Conservation (phyloP, 2,113 vertebrate genomes). For the Vimba vimba region DNA sequence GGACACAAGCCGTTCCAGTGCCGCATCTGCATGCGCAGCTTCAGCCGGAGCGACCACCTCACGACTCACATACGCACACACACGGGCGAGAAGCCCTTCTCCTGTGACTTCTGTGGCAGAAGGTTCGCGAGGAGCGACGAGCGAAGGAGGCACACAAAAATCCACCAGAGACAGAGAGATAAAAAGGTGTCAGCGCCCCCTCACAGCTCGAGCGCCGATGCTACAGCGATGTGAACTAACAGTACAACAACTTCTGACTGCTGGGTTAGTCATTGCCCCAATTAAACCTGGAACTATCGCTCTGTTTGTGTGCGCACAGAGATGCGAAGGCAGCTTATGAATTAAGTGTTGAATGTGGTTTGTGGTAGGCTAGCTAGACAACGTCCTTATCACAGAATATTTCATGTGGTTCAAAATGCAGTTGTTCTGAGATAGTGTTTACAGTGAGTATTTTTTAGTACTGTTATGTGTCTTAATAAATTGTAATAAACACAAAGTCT, state of each 20-base stretch:
- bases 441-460: conserved; percentile 28
- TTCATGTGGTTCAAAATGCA: conserved; percentile 1
- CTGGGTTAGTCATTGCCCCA: not conserved
- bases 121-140: conserved; percentile 95
- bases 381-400: not conserved
- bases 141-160: conserved; percentile 93
- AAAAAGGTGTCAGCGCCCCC: conserved; percentile 67
- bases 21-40: conserved; percentile 91
- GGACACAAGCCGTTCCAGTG: conserved; percentile 94
- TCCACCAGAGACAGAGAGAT: conserved; percentile 95
- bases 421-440: not conserved
- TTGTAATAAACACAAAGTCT: not conserved
- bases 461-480: conserved; percentile 25
- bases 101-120: conserved; percentile 92
- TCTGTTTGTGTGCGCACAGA: not conserved
- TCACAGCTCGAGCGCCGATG: not conserved
- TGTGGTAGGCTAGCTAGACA: not conserved
- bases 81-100: conserved; percentile 94
- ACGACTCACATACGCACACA: conserved; percentile 96
- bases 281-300: not conserved
- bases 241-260: not conserved
- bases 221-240: not conserved
- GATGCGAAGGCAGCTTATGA: conserved; percentile 14
- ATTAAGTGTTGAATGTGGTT: not conserved
- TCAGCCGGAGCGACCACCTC: conserved; percentile 93